Evolutionary conservation across 2,888 invertebrate genomes (phyloP).

Genomic region (Ptycholaimellus sp.): DNA sequence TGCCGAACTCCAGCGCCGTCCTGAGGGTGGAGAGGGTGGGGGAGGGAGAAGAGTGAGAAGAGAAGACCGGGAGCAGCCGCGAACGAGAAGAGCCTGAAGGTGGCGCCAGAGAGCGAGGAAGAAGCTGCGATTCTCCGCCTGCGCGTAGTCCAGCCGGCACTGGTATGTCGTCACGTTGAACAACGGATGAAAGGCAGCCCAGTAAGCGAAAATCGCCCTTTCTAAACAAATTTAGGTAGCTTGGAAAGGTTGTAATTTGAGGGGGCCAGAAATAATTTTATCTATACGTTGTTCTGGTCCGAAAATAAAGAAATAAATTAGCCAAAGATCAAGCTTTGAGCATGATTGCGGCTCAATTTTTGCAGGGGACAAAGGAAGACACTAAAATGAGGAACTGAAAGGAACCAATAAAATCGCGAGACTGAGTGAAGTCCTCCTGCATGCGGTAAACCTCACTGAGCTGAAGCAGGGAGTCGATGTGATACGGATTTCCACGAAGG

Average conservation of each 20-base stretch:
- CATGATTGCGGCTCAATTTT: no score
- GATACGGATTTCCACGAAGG: slow-evolving; percentile 48
- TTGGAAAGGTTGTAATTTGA: no score
- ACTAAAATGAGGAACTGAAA: neutral
- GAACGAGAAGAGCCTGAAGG: slow-evolving; percentile 46
- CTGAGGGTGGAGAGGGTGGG: neutral
- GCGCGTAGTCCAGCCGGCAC: slow-evolving; percentile 48
- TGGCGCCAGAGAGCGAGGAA: slow-evolving; percentile 57
- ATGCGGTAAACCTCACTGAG: slow-evolving; percentile 52
- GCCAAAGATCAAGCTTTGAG: no score
- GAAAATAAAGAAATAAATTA: no score
- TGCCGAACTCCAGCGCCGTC: slow-evolving; percentile 57
- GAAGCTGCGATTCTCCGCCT: slow-evolving; percentile 51
- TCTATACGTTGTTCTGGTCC: no score
- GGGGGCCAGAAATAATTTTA: no score
- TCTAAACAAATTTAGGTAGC: no score
- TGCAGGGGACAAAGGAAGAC: no score
- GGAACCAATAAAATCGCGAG: slow-evolving; percentile 44
- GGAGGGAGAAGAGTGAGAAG: neutral
- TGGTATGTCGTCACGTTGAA: slow-evolving; percentile 50
- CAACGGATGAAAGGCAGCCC: slow-evolving; percentile 50
- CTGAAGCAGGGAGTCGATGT: slow-evolving; percentile 54
- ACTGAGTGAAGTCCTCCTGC: slow-evolving; percentile 51
- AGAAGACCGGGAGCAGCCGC: slow-evolving; percentile 32
- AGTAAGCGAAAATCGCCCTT: slow-evolving; percentile 47